Percentiles rank a stretch among this genome's conserved stretches.
These are phyloP conservation scores for Tautogolabrus adspersus DNA, from an alignment of 2,113 vertebrate species.

Conservation along the genomic window DNA sequence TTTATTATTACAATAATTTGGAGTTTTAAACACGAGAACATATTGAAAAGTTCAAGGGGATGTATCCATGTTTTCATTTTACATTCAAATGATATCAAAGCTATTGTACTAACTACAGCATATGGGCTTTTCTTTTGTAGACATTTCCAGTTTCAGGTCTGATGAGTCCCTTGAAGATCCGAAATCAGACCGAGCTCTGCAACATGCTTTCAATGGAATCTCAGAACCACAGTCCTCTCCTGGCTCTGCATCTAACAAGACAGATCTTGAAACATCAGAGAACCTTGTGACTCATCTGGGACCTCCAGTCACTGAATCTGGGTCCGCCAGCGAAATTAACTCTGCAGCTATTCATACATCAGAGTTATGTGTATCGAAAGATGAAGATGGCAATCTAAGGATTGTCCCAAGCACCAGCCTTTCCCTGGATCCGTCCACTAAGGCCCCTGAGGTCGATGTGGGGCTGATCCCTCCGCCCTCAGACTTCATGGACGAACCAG, in stretches of 20 bases:
- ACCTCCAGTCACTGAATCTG: not conserved
- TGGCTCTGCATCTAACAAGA: not conserved
- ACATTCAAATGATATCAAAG: not conserved
- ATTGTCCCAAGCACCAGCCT: constrained; percentile 2
- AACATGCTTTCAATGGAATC: constrained; percentile 9
- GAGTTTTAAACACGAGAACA: too few relatives aligned
- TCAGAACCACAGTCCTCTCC: constrained; percentile 12
- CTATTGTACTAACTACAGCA: not conserved
- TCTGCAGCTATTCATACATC: not conserved
- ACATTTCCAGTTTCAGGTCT: constrained; percentile 35
- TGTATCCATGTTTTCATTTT: not conserved
- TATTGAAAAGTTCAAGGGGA: too few relatives aligned
- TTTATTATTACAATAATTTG: too few relatives aligned
- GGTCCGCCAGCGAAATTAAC: not conserved
- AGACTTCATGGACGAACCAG: constrained; percentile 82
- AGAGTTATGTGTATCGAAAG: constrained; percentile 2
- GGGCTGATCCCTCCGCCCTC: constrained; percentile 81
- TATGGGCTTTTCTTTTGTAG: constrained; percentile 65
- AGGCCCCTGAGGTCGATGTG: constrained; percentile 26
- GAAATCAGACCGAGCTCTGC: not conserved
- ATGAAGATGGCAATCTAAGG: constrained; percentile 4
- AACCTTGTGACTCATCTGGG: not conserved
- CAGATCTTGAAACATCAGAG: not conserved
- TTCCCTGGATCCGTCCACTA: not conserved
- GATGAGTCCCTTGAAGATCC: constrained; percentile 25